Conservation (phyloP, 2,888 invertebrate genomes). For the Ecliptopera silaceata region DNA sequence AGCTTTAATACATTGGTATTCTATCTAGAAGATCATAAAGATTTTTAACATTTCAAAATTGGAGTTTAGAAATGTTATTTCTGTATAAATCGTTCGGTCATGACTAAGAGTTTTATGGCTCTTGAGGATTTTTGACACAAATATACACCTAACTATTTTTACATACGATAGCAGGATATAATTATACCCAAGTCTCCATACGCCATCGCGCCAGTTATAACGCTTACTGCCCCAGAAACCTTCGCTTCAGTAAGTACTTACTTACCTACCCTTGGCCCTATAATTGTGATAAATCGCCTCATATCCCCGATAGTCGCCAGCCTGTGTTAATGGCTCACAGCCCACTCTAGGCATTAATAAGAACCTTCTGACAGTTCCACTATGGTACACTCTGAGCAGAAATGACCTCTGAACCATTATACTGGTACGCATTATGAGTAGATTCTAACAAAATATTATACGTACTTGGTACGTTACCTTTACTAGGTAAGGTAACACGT, state of each 20-base stretch:
- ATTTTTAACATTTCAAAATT: too few species aligned
- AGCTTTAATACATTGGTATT: too few species aligned
- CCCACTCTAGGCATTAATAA: constrained; percentile 60
- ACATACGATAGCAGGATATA: too few species aligned
- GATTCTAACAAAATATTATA: background rate
- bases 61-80: too few species aligned
- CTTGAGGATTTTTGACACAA: too few species aligned
- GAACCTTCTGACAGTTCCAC: constrained; percentile 47
- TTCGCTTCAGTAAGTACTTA: background rate
- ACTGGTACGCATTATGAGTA: background rate
- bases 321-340: constrained; percentile 71
- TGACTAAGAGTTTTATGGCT: too few species aligned
- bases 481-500: too few species aligned
- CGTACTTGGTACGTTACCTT: too few species aligned
- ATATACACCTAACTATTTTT: too few species aligned
- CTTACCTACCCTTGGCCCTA: constrained; percentile 54
- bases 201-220: background rate
- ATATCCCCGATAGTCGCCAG: constrained; percentile 67
- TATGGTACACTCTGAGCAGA: background rate
- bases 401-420: constrained; percentile 3
- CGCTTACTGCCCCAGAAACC: background rate
- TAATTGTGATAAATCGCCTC: constrained; percentile 78
- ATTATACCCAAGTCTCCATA: background rate
- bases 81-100: too few species aligned
- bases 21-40: too few species aligned